phyloP scores from a whole-genome alignment of 2,113 vertebrate genomes.

The Eulemur rufifrons region DNA sequence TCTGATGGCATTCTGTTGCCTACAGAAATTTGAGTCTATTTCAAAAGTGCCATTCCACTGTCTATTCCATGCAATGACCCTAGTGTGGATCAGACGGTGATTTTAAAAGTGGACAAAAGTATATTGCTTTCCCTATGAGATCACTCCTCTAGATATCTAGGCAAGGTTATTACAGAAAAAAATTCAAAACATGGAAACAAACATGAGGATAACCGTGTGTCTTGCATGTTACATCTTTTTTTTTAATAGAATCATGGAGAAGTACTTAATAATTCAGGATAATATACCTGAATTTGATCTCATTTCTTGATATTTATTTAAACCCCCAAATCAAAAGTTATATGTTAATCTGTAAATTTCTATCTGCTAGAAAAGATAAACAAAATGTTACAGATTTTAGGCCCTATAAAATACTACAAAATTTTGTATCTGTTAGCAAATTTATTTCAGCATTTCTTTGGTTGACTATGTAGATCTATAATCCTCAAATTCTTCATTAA shows the following conservation, averaged over 20 bases:
- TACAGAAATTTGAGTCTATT: not conserved
- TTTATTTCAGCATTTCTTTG: not conserved
- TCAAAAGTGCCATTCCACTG: not conserved
- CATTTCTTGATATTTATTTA: not conserved
- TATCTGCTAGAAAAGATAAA: not conserved
- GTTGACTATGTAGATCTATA: not conserved
- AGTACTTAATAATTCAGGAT: not conserved
- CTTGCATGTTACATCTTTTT: not conserved
- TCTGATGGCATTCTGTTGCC: not conserved
- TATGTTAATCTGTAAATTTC: not conserved
- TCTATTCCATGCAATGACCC: not conserved
- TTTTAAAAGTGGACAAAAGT: not conserved
- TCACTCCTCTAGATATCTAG: not conserved
- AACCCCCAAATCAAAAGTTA: not conserved
- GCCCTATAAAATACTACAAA: not conserved
- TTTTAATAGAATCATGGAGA: not conserved
- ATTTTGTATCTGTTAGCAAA: not conserved
- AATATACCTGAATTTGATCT: not conserved
- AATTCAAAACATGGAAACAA: not conserved
- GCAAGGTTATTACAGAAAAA: not conserved
- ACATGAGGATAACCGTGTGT: not conserved
- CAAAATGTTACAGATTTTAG: not conserved
- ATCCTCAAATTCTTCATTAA: not conserved
- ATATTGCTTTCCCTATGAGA: not conserved
- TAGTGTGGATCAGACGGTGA: not conserved